Evolutionary conservation across 2,797 vertebrate genomes (phyloP).

Genomic region (Ctenosaura bakeri): DNA sequence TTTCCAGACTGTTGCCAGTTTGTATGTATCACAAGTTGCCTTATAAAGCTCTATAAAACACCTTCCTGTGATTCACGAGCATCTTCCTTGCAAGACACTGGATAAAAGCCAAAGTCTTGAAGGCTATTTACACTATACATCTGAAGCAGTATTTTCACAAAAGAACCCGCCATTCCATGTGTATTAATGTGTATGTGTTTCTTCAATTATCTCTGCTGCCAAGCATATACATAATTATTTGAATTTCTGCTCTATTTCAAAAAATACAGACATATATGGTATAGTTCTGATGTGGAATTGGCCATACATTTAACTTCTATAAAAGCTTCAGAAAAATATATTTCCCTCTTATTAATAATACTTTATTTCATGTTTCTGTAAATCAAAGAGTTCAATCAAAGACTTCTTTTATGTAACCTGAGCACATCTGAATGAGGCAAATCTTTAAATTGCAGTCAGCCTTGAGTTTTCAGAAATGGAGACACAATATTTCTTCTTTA

Average conservation of each 20-base stretch:
- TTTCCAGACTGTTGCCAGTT: neutral
- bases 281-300: too few species aligned
- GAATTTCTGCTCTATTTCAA: neutral
- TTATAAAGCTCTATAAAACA: neutral
- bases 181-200: neutral
- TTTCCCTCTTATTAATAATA: too few species aligned
- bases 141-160: neutral
- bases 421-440: too few species aligned
- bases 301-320: too few species aligned
- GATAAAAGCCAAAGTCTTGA: neutral
- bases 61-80: neutral
- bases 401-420: too few species aligned
- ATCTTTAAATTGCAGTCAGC: too few species aligned
- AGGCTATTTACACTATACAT: neutral
- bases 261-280: neutral
- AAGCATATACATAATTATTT: neutral
- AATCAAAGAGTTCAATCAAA: too few species aligned
- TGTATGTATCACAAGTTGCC: neutral
- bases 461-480: too few species aligned
- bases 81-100: neutral
- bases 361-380: too few species aligned
- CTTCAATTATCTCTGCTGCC: neutral
- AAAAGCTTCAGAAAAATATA: too few species aligned
- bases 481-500: too few species aligned
- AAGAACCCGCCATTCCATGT: neutral